Conservation (phyloP, 2,888 invertebrate species). For the Stenodera caucasica region DNA sequence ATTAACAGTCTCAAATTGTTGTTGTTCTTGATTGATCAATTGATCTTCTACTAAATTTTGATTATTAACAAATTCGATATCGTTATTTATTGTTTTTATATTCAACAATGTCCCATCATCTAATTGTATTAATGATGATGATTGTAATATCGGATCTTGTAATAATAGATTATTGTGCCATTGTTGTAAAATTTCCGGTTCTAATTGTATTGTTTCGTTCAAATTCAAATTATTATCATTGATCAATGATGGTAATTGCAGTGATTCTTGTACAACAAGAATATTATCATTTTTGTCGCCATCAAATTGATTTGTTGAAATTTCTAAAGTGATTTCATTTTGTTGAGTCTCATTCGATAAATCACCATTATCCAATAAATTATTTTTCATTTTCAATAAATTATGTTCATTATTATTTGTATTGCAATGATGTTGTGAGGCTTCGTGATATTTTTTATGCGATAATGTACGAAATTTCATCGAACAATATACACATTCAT, state of each 20-base stretch:
- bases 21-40: slow-evolving; percentile 13
- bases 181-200: slow-evolving; percentile 35
- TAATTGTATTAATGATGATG: slow-evolving; percentile 26
- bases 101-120: slow-evolving; percentile 34
- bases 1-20: slow-evolving; percentile 5
- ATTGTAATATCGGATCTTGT: slow-evolving; percentile 25
- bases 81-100: slow-evolving; percentile 20
- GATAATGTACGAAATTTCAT: slow-evolving; percentile 67
- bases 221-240: slow-evolving; percentile 10
- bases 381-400: background rate
- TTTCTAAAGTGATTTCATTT: background rate
- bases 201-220: slow-evolving; percentile 30
- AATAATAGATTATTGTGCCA: slow-evolving; percentile 29
- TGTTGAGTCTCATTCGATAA: background rate
- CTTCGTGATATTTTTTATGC: slow-evolving; percentile 65
- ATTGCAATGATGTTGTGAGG: slow-evolving; percentile 51
- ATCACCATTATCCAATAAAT: background rate
- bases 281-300: slow-evolving; percentile 16
- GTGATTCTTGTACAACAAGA: slow-evolving; percentile 20
- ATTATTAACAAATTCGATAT: background rate
- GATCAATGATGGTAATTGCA: background rate
- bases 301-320: background rate
- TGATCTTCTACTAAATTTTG: slow-evolving; percentile 17
- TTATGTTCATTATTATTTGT: background rate
- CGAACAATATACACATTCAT: slow-evolving; percentile 60